Percentiles rank a stretch among this genome's conserved stretches.
These are phyloP conservation scores for Carpatolechia fugitivella DNA, from an alignment of 2,888 invertebrate species.

Conservation along the genomic window DNA sequence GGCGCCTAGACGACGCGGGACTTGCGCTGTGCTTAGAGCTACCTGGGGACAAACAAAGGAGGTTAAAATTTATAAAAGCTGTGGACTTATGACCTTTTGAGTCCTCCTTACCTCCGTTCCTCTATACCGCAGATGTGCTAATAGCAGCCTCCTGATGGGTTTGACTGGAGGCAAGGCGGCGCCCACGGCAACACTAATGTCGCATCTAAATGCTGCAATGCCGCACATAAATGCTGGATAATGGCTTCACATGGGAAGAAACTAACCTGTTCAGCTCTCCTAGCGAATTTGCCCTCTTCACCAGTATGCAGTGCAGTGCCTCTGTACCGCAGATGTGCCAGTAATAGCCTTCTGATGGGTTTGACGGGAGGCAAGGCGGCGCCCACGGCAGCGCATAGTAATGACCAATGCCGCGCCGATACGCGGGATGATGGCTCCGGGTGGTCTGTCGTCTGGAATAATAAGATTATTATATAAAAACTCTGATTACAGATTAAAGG, in stretches of 20 bases:
- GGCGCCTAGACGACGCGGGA: conserved; percentile 90
- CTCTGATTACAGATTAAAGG: no score
- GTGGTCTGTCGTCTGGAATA: conserved; percentile 88
- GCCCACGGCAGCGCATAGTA: conserved; percentile 80
- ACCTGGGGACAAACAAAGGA: conserved; percentile 50
- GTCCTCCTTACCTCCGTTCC: conserved; percentile 95
- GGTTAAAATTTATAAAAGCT: no score
- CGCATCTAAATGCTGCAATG: no score
- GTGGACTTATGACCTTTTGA: conserved; percentile 87
- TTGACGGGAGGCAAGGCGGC: conserved; percentile 92
- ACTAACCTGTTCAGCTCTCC: conserved; percentile 90
- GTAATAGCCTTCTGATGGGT: conserved; percentile 90
- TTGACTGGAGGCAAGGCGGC: conserved; percentile 92
- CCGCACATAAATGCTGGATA: conserved; percentile 90
- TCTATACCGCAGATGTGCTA: conserved; percentile 93
- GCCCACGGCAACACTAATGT: conserved; percentile 81
- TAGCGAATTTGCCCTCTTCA: conserved; percentile 96
- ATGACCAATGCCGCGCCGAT: conserved; percentile 94
- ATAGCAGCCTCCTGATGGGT: conserved; percentile 90
- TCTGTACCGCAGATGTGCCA: conserved; percentile 93
- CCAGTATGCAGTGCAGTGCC: conserved; percentile 90
- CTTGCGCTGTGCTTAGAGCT: conserved; percentile 70
- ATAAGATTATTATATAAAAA: no score
- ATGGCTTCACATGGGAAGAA: conserved; percentile 93
- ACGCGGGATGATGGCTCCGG: conserved; percentile 93